These are phyloP conservation scores for Manis javanica DNA, from an alignment of 2,797 vertebrate genomes.

Conservation along the genomic window DNA sequence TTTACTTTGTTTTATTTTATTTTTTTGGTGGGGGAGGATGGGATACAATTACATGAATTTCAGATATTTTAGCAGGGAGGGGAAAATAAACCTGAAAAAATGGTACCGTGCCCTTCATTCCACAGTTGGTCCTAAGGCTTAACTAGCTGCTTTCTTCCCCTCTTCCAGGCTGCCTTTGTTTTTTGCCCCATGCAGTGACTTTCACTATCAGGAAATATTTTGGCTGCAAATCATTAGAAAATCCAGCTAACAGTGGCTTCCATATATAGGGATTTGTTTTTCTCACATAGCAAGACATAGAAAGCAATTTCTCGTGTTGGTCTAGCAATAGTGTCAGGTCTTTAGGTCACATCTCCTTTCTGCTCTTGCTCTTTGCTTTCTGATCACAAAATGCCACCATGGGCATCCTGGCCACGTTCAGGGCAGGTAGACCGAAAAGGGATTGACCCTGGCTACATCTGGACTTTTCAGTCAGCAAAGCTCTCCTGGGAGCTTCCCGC, in stretches of 20 bases:
- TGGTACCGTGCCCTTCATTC: neutral
- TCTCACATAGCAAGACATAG: neutral
- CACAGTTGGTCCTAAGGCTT: neutral
- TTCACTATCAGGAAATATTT: neutral
- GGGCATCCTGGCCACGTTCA: neutral
- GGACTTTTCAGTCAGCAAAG: neutral
- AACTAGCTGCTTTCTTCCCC: neutral
- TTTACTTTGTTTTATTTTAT: neutral
- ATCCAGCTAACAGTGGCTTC: neutral
- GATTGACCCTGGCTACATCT: accelerated
- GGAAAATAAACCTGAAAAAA: neutral
- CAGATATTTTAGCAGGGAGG: neutral
- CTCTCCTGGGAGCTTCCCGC: neutral
- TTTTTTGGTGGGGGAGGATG: neutral
- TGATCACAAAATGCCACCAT: neutral
- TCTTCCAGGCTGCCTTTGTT: neutral
- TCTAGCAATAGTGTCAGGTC: neutral
- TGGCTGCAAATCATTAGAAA: constrained; percentile 35
- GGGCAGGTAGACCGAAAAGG: neutral
- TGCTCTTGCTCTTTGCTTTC: neutral
- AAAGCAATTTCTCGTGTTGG: constrained; percentile 3
- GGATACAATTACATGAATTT: neutral
- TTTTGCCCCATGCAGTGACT: neutral
- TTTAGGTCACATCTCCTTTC: neutral
- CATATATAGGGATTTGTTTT: constrained; percentile 8